A percentile compares a stretch with the other conserved stretches of the same genome.
phyloP scores from a whole-genome alignment of 2,888 invertebrate genomes.

The Entomobrya proxima region DNA sequence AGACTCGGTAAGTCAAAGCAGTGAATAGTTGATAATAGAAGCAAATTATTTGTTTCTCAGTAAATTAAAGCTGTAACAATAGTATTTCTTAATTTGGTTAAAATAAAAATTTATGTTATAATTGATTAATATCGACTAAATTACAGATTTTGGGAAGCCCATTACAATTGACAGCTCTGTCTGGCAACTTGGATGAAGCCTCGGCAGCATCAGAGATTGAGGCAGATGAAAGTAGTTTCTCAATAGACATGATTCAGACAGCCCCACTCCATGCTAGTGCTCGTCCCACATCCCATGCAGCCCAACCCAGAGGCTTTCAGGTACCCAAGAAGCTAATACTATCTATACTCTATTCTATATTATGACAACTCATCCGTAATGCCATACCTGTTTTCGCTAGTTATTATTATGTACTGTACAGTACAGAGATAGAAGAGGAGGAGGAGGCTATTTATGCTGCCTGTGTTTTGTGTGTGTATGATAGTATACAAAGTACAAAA shows the following conservation, averaged over 20 bases:
- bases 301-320: constrained; percentile 83
- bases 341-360: constrained; percentile 14
- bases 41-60: too few species aligned
- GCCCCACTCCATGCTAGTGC: constrained; percentile 82
- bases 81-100: too few species aligned
- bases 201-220: constrained; percentile 39
- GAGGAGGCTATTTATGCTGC: constrained; percentile 53
- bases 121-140: too few species aligned
- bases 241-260: constrained; percentile 82
- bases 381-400: constrained; percentile 11
- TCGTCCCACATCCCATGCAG: constrained; percentile 73
- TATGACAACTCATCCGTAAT: constrained; percentile 49
- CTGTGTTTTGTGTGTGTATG: too few species aligned
- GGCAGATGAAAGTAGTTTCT: constrained; percentile 68
- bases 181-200: constrained; percentile 46
- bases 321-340: constrained; percentile 79
- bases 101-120: too few species aligned
- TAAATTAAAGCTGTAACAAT: too few species aligned
- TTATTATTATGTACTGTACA: too few species aligned
- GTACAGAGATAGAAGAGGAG: constrained; percentile 2
- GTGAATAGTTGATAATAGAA: too few species aligned
- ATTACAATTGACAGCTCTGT: neutral
- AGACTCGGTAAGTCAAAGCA: constrained; percentile 62
- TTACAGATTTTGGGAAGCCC: constrained; percentile 40
- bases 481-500: too few species aligned